Evolutionary conservation across 2,888 invertebrate species (phyloP).

Genomic region (Orchesella flavescens): DNA sequence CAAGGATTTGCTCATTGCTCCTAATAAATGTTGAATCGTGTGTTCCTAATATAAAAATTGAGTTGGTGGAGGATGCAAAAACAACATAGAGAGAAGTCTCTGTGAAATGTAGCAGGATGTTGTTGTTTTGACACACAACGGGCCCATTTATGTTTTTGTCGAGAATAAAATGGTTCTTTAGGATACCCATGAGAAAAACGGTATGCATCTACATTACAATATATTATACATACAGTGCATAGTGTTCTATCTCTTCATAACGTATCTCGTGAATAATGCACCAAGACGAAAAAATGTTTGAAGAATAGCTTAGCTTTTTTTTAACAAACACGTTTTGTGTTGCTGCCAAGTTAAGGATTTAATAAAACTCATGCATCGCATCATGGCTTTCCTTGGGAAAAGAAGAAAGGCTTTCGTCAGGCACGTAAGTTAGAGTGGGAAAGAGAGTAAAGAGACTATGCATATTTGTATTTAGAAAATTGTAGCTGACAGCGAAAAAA

Average conservation of each 20-base stretch:
- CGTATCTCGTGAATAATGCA: not conserved
- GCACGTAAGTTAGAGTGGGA: not conserved
- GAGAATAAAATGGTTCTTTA: not conserved
- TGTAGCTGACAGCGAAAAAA: constrained; percentile 50
- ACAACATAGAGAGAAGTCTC: not conserved
- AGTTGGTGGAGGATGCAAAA: not conserved
- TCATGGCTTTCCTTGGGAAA: constrained; percentile 10
- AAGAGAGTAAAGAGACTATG: constrained; percentile 1
- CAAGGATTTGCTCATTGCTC: constrained; percentile 38
- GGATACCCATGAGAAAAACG: constrained; percentile 9
- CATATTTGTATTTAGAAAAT: constrained; percentile 34
- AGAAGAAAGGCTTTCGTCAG: not conserved
- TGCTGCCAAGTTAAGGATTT: constrained; percentile 52
- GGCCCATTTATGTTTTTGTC: constrained; percentile 13
- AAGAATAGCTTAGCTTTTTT: not conserved
- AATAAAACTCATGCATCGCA: constrained; percentile 46
- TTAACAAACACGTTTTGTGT: constrained; percentile 52
- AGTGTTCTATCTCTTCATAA: not conserved
- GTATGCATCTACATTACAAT: not conserved
- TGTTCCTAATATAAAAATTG: not conserved
- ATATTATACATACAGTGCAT: not conserved
- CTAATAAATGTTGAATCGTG: not conserved
- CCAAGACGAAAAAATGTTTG: not conserved
- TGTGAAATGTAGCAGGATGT: constrained; percentile 36
- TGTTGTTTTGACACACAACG: constrained; percentile 31